Conservation (phyloP, 2,888 invertebrate genomes). For the Dascillus cervinus region DNA sequence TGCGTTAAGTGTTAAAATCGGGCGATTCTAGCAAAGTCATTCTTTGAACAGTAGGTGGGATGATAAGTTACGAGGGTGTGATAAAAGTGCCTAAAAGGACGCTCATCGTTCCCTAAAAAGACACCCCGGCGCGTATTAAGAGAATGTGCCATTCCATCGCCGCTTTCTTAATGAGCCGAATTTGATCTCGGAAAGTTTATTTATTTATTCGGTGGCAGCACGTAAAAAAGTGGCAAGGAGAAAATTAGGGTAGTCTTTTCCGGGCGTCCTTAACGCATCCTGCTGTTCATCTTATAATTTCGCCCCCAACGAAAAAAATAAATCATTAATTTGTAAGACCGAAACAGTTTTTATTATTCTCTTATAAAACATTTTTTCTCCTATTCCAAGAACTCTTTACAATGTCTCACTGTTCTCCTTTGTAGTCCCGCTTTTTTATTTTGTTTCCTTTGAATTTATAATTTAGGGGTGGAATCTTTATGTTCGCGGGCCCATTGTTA, state of each 20-base stretch:
- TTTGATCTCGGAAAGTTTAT: no score
- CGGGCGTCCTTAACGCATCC: no score
- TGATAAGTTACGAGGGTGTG: conserved; percentile 32
- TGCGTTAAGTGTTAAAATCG: conserved; percentile 9
- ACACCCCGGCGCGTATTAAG: conserved; percentile 23
- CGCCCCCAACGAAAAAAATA: conserved; percentile 28
- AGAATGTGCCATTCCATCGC: conserved; percentile 10
- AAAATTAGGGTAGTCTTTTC: no score
- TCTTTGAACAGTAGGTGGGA: conserved; percentile 29
- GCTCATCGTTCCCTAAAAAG: conserved; percentile 28
- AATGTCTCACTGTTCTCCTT: conserved; percentile 23
- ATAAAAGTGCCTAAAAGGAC: conserved; percentile 34
- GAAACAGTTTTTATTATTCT: conserved; percentile 22
- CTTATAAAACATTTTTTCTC: conserved; percentile 17
- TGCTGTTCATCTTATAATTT: no score
- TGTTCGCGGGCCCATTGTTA: no score
- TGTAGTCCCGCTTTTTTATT: conserved; percentile 13
- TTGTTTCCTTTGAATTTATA: conserved; percentile 21
- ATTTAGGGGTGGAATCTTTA: conserved; percentile 15
- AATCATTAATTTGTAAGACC: conserved; percentile 34
- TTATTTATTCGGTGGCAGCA: no score
- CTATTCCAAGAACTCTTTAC: conserved; percentile 22
- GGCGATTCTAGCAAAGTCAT: conserved; percentile 25
- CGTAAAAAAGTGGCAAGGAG: no score
- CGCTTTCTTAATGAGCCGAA: conserved; percentile 7